Evolutionary conservation across 2,888 invertebrate genomes (phyloP).

Genomic region (Strigamia maritima): DNA sequence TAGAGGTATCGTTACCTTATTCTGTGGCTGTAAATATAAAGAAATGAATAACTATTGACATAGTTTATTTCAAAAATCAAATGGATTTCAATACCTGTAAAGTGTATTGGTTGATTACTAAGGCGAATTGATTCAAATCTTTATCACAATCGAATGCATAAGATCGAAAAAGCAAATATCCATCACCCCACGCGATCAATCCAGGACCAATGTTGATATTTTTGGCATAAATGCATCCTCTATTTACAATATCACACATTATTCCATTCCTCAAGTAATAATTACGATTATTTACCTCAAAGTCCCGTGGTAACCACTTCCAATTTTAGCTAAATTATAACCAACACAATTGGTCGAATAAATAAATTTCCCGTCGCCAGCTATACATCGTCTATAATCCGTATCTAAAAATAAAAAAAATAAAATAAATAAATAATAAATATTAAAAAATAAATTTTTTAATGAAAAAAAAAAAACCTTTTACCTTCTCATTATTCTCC

Average conservation of each 20-base stretch:
- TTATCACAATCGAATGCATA: conserved; percentile 48
- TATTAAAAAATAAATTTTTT: background rate
- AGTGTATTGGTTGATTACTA: conserved; percentile 47
- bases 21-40: conserved; percentile 36
- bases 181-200: conserved; percentile 48
- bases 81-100: conserved; percentile 47
- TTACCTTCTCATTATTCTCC: conserved; percentile 38
- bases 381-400: conserved; percentile 48
- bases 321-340: conserved; percentile 51
- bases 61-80: background rate
- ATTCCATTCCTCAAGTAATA: background rate
- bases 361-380: conserved; percentile 51
- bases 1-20: conserved; percentile 12
- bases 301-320: conserved; percentile 51
- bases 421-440: background rate
- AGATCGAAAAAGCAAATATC: conserved; percentile 48
- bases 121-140: conserved; percentile 46
- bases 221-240: conserved; percentile 50
- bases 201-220: conserved; percentile 49
- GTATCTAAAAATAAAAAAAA: conserved; percentile 45
- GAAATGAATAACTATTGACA: conserved; percentile 39
- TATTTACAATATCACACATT: conserved; percentile 41
- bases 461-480: background rate
- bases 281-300: conserved; percentile 47
- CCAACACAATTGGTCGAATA: conserved; percentile 51